These are phyloP conservation scores for Eclectus roratus DNA, from an alignment of 2,113 vertebrate species.

Conservation along the genomic window DNA sequence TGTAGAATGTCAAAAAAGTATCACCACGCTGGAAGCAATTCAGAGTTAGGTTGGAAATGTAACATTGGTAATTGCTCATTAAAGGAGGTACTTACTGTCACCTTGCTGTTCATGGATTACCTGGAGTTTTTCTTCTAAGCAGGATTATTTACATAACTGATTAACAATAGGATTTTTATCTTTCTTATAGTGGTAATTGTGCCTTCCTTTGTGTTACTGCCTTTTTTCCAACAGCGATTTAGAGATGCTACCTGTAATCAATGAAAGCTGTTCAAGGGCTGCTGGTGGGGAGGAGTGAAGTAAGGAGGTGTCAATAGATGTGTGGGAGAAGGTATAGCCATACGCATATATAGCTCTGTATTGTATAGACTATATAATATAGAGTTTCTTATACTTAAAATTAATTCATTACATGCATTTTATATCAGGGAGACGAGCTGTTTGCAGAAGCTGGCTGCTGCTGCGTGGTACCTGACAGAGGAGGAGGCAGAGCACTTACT, in stretches of 20 bases:
- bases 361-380: background rate
- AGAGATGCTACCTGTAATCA: background rate
- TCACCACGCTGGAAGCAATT: background rate
- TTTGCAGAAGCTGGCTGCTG: background rate
- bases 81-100: background rate
- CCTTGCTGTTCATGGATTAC: background rate
- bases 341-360: background rate
- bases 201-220: background rate
- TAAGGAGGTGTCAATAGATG: background rate
- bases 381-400: background rate
- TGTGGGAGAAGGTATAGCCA: background rate
- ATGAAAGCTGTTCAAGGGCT: background rate
- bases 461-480: background rate
- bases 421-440: background rate
- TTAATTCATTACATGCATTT: background rate
- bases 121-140: background rate
- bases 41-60: background rate
- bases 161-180: rapidly evolving
- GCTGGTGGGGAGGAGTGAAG: background rate
- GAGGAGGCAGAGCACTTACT: background rate
- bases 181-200: background rate
- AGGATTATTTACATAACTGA: background rate
- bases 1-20: background rate
- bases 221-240: background rate
- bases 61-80: background rate